A percentile compares a stretch with the other conserved stretches of the same genome.
Evolutionary conservation across 2,888 invertebrate species (phyloP).

Genomic region (Caenorhabditis virilis): DNA sequence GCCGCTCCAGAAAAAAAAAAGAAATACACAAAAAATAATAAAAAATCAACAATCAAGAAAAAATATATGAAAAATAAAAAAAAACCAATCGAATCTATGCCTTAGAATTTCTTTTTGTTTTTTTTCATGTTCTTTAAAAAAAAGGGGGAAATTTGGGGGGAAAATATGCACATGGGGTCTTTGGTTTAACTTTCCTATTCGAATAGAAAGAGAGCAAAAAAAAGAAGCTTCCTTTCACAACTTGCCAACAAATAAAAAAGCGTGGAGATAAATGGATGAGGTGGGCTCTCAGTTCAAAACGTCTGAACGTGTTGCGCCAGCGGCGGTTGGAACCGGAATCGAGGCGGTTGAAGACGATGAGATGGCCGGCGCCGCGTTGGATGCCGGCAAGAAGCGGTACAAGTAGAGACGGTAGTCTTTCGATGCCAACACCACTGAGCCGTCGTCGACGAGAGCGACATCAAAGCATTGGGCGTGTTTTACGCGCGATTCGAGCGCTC

Average conservation of each 20-base stretch:
- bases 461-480: conserved; percentile 99
- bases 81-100: too few species aligned
- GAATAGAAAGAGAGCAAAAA: conserved; percentile 3
- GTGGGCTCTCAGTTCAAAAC: too few species aligned
- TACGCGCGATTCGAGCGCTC: conserved; percentile 94
- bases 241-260: not conserved
- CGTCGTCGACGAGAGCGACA: conserved; percentile 97
- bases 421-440: conserved; percentile 95
- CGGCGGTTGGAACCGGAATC: not conserved
- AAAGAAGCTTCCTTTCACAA: conserved; percentile 14
- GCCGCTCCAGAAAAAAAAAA: conserved; percentile 23
- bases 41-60: not conserved
- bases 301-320: not conserved
- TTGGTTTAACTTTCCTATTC: not conserved
- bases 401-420: conserved; percentile 99
- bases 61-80: conserved; percentile 11
- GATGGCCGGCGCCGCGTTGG: conserved; percentile 6
- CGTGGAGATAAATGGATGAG: too few species aligned
- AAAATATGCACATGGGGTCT: not conserved
- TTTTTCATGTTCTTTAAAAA: too few species aligned
- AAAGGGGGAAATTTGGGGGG: not conserved
- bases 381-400: conserved; percentile 80
- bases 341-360: not conserved
- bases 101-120: too few species aligned
- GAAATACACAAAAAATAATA: conserved; percentile 1